Base-by-base conservation (phyloP, 2,888 invertebrate species). In the Chrysolina haemoptera region DNA sequence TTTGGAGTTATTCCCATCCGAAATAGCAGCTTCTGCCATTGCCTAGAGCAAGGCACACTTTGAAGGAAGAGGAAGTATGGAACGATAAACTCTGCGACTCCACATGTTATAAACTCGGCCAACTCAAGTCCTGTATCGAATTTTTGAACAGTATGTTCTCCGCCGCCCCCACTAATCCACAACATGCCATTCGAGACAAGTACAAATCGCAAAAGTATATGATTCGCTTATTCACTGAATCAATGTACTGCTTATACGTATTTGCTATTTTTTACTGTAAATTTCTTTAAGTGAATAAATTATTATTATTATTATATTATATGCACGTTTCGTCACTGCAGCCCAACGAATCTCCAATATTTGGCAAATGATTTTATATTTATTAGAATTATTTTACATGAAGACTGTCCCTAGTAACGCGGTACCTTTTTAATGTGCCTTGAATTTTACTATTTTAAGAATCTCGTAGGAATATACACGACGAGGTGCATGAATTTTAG, bases 101-200 rank as follows among this genome's bases (percentile, higher is more conserved):
- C 63, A 92, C 95, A 9, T 93, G 94, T 9, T 97, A 96, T 88
- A 87, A 88, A 59, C 84, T 93, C 35, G 88, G 88, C 10, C 89
- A 96, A 76, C 89, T 98, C 72, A 90, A 90, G 78, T 89, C 91
- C 18, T 93, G 95, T 78, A 89, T 96, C 70, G 88, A 90, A 40
- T 90, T 93, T 83, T 89, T 97, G 73, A 91, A 92, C 72, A 90
- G 91, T 81, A 91, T 95, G 14, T 96, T 95, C 86, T 86, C 35
- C 1, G 18, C 50, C 5, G 79, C 79, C 20, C 73, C 75, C 12
- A 76, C 73, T 16, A 69, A 73, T 80, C 91, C 92, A 50, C 96
- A 97, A 85, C 95, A 95, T 86, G 96, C 97, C 64, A 94, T 97
- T 78, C 92, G 93, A 79, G 97, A 97, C 85, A 98, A 98, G 89